Base-by-base conservation (phyloP, 2,888 invertebrate species). In the Ochropleura plecta region DNA sequence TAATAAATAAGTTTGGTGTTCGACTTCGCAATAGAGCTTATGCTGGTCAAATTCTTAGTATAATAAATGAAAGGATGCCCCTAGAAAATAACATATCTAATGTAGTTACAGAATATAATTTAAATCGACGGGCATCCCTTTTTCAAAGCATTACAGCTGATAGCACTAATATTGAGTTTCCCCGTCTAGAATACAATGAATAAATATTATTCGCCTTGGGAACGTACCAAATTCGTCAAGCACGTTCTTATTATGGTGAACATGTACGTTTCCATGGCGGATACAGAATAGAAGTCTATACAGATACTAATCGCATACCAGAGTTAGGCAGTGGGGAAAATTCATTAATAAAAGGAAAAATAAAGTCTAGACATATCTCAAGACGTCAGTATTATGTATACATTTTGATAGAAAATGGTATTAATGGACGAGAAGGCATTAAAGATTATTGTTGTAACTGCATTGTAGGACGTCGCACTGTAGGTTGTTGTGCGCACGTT, bases 1-100 rank as follows among this genome's bases (percentile, higher is more conserved):
- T 74, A 44, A 63, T 74, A 48, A 74, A 70, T 63, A 70, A 70
- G 55, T 74, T 74, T 70, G 74, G 74, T 70, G 74, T 55, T 69
- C 70, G 70, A 42, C 70, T 70, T 48, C 57, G 46, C 30, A 53
- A 73, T 62, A 73, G 60, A 30, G 68, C 51, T 60, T 44, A 73
- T 68, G 68, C 73, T 46, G n/a, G 53, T 44, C 67, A 67, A 55
- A 44, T 67, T 30, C 55, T 67, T 2, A 0, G 20, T 55, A 55
- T 67, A 55, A 30, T 55, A 20, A 30, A 55, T 44, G 55, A 67
- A 67, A 67, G 55, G 67, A 67, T 44, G 67, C 44, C 51, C n/a
- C 42, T 66, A 51, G n/a, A n/a, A 66, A 66, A 53, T 42, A 20
- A 53, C 9, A 16, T 66, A 53, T 66, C n/a, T 16, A n/a, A 16